These are phyloP conservation scores for Myotis pilosus DNA, from an alignment of 2,797 vertebrate species.

Conservation along the genomic window DNA sequence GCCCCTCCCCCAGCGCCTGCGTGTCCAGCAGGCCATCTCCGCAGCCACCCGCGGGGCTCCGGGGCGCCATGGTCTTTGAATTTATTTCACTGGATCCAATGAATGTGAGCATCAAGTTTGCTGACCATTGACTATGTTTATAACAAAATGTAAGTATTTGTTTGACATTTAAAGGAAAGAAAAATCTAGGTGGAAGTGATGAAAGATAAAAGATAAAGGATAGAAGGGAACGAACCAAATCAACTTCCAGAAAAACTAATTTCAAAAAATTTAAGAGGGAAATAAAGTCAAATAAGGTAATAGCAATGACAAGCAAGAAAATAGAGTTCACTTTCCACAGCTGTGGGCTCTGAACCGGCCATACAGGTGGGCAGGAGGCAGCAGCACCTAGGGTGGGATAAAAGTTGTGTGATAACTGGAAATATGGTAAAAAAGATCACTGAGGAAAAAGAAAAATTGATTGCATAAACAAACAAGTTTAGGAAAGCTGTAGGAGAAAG, in stretches of 20 bases:
- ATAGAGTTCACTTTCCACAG: background rate
- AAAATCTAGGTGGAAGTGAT: background rate
- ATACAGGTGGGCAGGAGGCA: background rate
- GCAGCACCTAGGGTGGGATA: background rate
- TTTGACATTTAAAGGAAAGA: background rate
- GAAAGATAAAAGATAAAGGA: background rate
- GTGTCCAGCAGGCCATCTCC: slow-evolving; percentile 75
- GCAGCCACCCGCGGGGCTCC: slow-evolving; percentile 67
- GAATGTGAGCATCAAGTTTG: background rate
- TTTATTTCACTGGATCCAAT: background rate
- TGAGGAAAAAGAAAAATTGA: background rate
- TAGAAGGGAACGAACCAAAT: background rate
- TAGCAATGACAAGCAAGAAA: background rate
- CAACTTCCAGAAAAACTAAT: background rate
- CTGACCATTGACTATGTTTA: background rate
- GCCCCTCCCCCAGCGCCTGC: slow-evolving; percentile 71
- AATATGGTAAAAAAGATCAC: background rate
- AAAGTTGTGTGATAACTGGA: background rate
- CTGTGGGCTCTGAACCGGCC: background rate
- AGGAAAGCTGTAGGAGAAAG: background rate
- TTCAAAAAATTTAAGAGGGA: background rate
- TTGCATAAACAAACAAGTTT: background rate
- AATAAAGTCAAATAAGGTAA: background rate
- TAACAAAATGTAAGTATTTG: background rate
- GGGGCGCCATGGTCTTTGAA: slow-evolving; percentile 35